phyloP scores from a whole-genome alignment of 2,113 vertebrate genomes.

The Poecile atricapillus region DNA sequence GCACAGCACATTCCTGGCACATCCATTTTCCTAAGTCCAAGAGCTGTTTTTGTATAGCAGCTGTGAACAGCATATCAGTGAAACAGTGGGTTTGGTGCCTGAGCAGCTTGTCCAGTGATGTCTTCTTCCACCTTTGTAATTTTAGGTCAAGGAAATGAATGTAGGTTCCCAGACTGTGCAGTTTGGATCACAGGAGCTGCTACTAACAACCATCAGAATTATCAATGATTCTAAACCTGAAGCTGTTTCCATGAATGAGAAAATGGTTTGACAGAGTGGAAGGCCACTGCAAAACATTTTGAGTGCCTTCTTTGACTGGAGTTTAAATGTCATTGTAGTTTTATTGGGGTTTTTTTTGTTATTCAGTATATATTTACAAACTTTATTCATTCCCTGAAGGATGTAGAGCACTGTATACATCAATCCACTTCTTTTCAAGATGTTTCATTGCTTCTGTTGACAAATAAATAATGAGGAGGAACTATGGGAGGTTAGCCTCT shows the following conservation, averaged over 20 bases:
- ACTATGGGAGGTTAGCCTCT: conserved; percentile 1
- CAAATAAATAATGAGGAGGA: conserved; percentile 18
- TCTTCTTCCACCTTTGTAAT: neutral
- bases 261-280: neutral
- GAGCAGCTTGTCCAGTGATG: neutral
- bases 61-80: neutral
- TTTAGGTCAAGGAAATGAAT: neutral
- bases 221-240: neutral
- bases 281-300: neutral
- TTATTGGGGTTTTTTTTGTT: neutral
- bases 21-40: neutral
- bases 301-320: neutral
- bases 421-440: conserved; percentile 24
- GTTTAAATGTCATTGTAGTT: conserved; percentile 6
- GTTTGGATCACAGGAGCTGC: neutral
- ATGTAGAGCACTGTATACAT: neutral
- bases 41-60: neutral
- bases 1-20: neutral
- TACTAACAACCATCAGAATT: neutral
- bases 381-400: conserved; percentile 9
- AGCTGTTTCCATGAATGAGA: neutral
- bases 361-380: conserved; percentile 25
- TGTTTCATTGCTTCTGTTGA: neutral
- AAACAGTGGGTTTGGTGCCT: neutral
- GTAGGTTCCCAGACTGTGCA: neutral